Evolutionary conservation across 2,888 invertebrate genomes (phyloP), one percentile per base, ranked within the genome.

Genomic region (Keiferia lycopersicella): DNA sequence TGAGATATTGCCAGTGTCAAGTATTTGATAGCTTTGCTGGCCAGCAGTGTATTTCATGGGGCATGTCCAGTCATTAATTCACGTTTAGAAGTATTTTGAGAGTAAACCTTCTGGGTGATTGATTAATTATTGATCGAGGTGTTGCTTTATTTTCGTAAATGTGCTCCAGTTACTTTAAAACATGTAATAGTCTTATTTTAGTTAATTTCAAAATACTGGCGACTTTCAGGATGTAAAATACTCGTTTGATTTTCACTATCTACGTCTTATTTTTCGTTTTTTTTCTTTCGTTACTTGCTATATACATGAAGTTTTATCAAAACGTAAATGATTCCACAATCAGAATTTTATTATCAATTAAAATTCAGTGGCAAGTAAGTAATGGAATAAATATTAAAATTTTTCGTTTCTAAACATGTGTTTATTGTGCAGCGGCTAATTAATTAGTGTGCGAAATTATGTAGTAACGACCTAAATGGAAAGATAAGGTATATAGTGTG

Each of bases 341-440:
- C 26, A 26, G 45, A 45, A n/a, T 45, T n/a, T n/a, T 26, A 4
- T n/a, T 45, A 45, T 45, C 1, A 45, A 45, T n/a, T 45, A 45
- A 14, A 45, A 45, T 45, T n/a, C n/a, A n/a, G 12, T 50, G 14
- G 38, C 39, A 16, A 60, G 22, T 20, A 60, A 26, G 11, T 20
- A 61, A 30, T 20, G 38, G 11, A 41, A 18, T 59, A 59, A 41
- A 59, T 41, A 41, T 61, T 50, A 34, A 34, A 61, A 50, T 61
- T 50, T 50, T 26, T 26, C 14, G 51, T 50, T 39, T 20, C 59
- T 16, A 48, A 61, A 30, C 34, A 61, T 16, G 62, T 62, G 53
- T 62, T 62, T 61, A 61, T 61, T 51, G 62, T 53, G n/a, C 6
- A 30, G 22, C 18, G 39, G 53, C 53, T 39, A 62, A 39, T 53